Conservation (phyloP, 2,888 invertebrate genomes). For the Choreutis nemorana region DNA sequence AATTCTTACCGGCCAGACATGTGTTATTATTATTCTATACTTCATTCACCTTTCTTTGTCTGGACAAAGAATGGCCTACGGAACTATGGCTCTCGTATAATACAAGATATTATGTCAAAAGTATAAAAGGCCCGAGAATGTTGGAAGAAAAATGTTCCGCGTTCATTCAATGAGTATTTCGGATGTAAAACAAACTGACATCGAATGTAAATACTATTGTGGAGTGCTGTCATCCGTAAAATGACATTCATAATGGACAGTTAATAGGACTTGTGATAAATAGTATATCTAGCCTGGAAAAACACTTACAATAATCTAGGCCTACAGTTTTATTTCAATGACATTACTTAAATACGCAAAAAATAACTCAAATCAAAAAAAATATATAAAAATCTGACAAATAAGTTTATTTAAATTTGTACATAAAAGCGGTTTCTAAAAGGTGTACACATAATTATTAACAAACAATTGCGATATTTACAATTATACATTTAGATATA, state of each 20-base stretch:
- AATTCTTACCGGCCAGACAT: constrained; percentile 44
- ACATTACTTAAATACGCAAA: too few relatives aligned
- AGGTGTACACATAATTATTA: too few relatives aligned
- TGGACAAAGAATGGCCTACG: constrained; percentile 42
- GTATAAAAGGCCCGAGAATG: constrained; percentile 46
- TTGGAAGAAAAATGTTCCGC: constrained; percentile 53
- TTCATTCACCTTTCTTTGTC: constrained; percentile 48
- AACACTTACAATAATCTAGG: too few relatives aligned
- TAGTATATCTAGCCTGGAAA: constrained; percentile 21
- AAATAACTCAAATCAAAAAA: too few relatives aligned
- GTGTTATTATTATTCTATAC: constrained; percentile 54
- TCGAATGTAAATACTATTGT: constrained; percentile 39
- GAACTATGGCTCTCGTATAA: constrained; percentile 50
- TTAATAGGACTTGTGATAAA: constrained; percentile 49
- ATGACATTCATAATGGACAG: constrained; percentile 54
- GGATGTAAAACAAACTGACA: constrained; percentile 10
- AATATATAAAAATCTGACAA: too few relatives aligned
- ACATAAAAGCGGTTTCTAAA: too few relatives aligned
- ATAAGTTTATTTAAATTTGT: too few relatives aligned
- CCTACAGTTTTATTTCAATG: too few relatives aligned
- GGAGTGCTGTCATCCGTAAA: constrained; percentile 51
- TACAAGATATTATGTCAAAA: constrained; percentile 50
- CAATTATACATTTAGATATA: too few relatives aligned
- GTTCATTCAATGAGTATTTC: constrained; percentile 57
- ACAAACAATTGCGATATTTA: too few relatives aligned